Evolutionary conservation across 2,113 vertebrate species (phyloP), one percentile per base, ranked within the genome.

Genomic region (Albula glossodonta): DNA sequence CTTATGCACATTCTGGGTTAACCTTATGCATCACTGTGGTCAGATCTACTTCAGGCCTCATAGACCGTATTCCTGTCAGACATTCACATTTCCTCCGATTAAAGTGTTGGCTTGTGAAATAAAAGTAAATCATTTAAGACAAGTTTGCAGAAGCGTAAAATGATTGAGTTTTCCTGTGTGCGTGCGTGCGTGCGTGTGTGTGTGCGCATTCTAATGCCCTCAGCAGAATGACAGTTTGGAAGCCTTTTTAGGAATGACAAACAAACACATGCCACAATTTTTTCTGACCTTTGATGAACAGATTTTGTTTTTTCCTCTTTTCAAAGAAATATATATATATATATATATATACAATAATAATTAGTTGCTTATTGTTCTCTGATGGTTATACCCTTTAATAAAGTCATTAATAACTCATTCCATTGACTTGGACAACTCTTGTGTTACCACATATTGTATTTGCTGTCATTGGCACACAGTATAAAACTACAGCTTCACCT

Each of bases 161-260:
- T 74, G 70, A 74, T n/a, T 74, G n/a, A 74, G 4, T 74, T 19
- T 74, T 83, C 12, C 53, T 19, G 52, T 87, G 56, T 8, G 41
- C n/a, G 82, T 49, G 60, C 51, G 31, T 51, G 82, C 41, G 57
- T 66, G 49, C n/a, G 83, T 60, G 81, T 57, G n/a, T 60, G 81
- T 63, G 52, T 60, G 25, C 22, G 82, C 41, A 66, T 63, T 60
- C 2, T 70, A 70, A 70, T 70, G 63, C 12, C 7, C 53, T 6
- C 53, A 7, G 19, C 17, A 6, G 63, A 70, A 3, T 70, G 63
- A 4, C n/a, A 17, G 70, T n/a, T 31, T 25, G 0, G 7, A 1
- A 8, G n/a, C 22, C 10, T 22, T 7, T 70, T 13, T 5, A 3
- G 11, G n/a, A 74, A 41, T 41, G 31, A 41, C 31, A n/a, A 74